Evolutionary conservation across 2,888 invertebrate species (phyloP).

Genomic region (Amphipoea oculea): DNA sequence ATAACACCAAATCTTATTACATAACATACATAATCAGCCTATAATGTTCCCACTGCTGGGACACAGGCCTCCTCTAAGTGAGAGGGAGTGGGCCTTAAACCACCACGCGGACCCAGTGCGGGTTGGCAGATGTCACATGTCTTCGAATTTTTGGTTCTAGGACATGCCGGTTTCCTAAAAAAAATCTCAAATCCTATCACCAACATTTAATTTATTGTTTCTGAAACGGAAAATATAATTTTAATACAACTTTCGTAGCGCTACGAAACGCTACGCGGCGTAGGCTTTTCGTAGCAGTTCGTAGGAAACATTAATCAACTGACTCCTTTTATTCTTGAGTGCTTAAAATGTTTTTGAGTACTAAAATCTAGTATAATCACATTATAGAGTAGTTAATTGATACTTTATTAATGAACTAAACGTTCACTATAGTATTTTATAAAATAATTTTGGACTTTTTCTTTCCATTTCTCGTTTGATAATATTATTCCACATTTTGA

Average conservation of each 20-base stretch:
- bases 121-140: no score
- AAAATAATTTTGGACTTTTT: background rate
- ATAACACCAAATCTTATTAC: constrained; percentile 17
- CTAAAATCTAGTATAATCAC: background rate
- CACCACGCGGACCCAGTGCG: no score
- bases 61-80: no score
- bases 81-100: no score
- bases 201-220: constrained; percentile 26
- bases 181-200: constrained; percentile 10
- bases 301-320: constrained; percentile 47
- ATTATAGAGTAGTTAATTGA: background rate
- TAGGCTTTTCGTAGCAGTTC: constrained; percentile 62
- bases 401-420: background rate
- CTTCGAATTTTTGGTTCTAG: no score
- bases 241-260: constrained; percentile 38
- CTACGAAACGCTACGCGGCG: constrained; percentile 62
- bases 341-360: constrained; percentile 3
- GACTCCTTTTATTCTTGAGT: constrained; percentile 1
- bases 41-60: no score
- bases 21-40: no score
- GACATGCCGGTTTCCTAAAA: no score
- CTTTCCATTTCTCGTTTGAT: no score
- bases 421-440: background rate
- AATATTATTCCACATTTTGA: background rate
- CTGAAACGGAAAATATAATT: constrained; percentile 27